These are phyloP conservation scores for Theristus sp. DNA, from an alignment of 2,888 invertebrate genomes.

Conservation along the genomic window DNA sequence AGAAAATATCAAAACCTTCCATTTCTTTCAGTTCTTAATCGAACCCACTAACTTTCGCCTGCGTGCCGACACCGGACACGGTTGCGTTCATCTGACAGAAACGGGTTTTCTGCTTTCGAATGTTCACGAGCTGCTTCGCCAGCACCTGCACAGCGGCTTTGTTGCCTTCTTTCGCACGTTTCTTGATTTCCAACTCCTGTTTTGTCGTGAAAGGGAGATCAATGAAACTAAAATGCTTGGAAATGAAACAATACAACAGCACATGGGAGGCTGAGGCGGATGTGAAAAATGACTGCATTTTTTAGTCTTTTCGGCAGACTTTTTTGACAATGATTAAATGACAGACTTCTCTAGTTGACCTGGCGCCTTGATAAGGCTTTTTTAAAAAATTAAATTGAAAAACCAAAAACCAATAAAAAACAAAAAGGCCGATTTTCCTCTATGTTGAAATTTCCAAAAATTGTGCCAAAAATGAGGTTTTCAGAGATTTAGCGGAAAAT, in stretches of 20 bases:
- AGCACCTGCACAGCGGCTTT: conserved; percentile 48
- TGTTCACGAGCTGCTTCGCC: conserved; percentile 68
- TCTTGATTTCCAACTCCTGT: conserved; percentile 71
- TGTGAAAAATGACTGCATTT: not conserved
- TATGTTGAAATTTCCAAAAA: no score
- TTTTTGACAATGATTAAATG: no score
- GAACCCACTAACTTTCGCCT: conserved; percentile 52
- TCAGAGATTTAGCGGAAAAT: no score
- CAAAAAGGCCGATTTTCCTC: no score
- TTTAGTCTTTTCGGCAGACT: no score
- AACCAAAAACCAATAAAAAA: no score
- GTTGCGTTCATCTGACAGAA: conserved; percentile 62
- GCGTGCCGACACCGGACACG: conserved; percentile 54
- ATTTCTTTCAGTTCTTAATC: no score
- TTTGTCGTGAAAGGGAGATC: conserved; percentile 23
- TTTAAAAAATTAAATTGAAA: no score
- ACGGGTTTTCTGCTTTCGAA: conserved; percentile 68
- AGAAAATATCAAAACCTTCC: no score
- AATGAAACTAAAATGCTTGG: not conserved
- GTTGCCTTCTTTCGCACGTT: conserved; percentile 66
- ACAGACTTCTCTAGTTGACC: no score
- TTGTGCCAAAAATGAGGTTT: no score
- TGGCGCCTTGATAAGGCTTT: no score
- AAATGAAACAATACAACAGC: not conserved
- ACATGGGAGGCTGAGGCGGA: not conserved